phyloP scores from a whole-genome alignment of 2,888 invertebrate genomes.

The Diplolepis rosae region DNA sequence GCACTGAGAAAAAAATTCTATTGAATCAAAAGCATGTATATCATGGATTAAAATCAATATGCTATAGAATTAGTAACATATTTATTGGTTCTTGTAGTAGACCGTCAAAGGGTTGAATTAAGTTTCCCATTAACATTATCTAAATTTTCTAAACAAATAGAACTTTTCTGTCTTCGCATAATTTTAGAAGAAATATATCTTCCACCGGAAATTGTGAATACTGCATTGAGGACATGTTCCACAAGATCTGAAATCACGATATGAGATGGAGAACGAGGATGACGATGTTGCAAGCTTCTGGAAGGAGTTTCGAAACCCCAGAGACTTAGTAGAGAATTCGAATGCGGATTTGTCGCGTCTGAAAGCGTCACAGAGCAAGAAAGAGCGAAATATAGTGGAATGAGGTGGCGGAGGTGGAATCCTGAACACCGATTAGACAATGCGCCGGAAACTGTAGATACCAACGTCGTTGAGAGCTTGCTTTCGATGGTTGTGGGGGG shows the following conservation, averaged over 20 bases:
- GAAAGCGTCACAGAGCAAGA: slow-evolving; percentile 52
- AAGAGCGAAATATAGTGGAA: slow-evolving; percentile 42
- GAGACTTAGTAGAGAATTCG: slow-evolving; percentile 59
- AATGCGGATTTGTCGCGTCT: slow-evolving; percentile 64
- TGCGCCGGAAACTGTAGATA: slow-evolving; percentile 62
- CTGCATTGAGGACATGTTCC: no score
- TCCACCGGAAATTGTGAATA: no score
- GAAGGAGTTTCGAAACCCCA: slow-evolving; percentile 29
- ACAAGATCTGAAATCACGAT: neutral
- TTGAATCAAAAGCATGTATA: no score
- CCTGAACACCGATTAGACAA: slow-evolving; percentile 67
- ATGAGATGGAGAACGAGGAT: slow-evolving; percentile 37
- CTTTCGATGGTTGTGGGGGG: slow-evolving; percentile 39
- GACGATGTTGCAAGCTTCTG: slow-evolving; percentile 34
- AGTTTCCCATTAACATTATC: no score
- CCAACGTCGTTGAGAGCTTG: slow-evolving; percentile 52
- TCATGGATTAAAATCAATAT: no score
- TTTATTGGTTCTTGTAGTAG: no score
- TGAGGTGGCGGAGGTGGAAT: slow-evolving; percentile 47
- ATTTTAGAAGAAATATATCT: no score
- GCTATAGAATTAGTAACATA: no score
- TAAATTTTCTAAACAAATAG: no score
- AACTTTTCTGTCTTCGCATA: no score
- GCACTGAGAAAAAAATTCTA: no score
- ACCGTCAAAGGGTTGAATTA: no score